Conservation (phyloP, 2,113 vertebrate species). For the Oncorhynchus keta region DNA sequence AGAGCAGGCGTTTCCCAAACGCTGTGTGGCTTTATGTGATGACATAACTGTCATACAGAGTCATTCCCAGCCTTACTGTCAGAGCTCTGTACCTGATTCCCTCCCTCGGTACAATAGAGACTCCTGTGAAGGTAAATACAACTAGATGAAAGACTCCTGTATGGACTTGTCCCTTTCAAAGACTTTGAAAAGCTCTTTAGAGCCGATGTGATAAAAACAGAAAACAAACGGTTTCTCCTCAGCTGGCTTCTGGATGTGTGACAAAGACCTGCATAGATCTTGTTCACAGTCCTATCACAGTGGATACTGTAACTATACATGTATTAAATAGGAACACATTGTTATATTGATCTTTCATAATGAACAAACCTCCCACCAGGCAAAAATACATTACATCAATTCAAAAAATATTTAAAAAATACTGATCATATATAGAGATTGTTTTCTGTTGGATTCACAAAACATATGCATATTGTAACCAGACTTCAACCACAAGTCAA, state of each 20-base stretch:
- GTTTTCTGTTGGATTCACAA: too few relatives aligned
- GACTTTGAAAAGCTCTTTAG: conserved; percentile 32
- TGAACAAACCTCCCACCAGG: too few relatives aligned
- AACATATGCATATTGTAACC: too few relatives aligned
- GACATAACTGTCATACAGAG: conserved; percentile 65
- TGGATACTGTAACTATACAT: background rate
- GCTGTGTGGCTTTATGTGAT: conserved; percentile 59
- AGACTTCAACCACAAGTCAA: too few relatives aligned
- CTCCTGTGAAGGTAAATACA: conserved; percentile 53
- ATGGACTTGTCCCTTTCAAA: conserved; percentile 54
- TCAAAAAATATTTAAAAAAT: rapidly evolving
- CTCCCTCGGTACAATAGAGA: conserved; percentile 44
- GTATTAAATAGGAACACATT: too few relatives aligned
- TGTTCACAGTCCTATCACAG: conserved; percentile 24
- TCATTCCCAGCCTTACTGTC: conserved; percentile 46
- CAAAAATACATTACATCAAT: too few relatives aligned
- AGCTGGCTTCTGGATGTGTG: conserved; percentile 34
- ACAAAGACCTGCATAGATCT: conserved; percentile 10
- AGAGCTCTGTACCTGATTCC: conserved; percentile 21
- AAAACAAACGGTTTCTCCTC: conserved; percentile 43
- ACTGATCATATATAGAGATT: too few relatives aligned
- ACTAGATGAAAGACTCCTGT: conserved; percentile 39
- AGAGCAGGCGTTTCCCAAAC: conserved; percentile 60
- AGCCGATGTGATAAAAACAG: conserved; percentile 61
- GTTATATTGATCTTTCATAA: too few relatives aligned